Base-by-base conservation (phyloP, 2,113 vertebrate species). In the Eretmochelys imbricata region DNA sequence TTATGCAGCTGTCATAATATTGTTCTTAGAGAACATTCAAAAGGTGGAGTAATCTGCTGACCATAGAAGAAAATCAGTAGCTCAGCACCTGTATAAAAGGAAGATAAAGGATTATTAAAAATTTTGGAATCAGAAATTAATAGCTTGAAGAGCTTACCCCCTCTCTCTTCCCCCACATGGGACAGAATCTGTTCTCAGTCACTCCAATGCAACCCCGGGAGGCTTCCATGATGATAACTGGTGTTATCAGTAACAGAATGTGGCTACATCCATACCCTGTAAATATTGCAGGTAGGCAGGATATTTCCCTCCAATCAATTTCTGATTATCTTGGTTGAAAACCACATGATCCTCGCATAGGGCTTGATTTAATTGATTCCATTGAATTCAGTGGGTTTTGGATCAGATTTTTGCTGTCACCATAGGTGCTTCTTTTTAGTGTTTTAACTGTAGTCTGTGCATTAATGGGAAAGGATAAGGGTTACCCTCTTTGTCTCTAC, bases 301-400 rank as follows among this genome's bases (percentile, higher is more conserved):
- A 25, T 25, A 14, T 10, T 81, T 78, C 76, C 80, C 55, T 93
- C 72, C 69, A 82, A 38, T 91, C 38, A 31, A 9, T 6, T 12
- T 1, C 46, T 93, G 50, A 78, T 93, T 81, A 42, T 84, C 94
- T 90, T 51, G 31, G 89, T 85, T 82, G n/a, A 80, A 92, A 89
- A 83, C 35, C 89, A 25, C 1, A 1, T 10, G 80, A 87, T 87
- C 51, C 38, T 94, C 62, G 48, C 78, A 51, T 76, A 62, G 51
- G 17, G 5, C n/a, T 42, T 84, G 48, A 88, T 80, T 42, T 89
- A 75, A 88, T 62, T 62, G 57, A 69, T 17, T 49, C 81, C 1
- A 1, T 9, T 0, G 9, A 87, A 93, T 89, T 10, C 62, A 84
- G 27, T 50, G 13, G n/a, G 20, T 10, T 93, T 83, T 57, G 0